Base-by-base conservation (phyloP, 2,888 invertebrate genomes). In the Zhengitettix transpicula region DNA sequence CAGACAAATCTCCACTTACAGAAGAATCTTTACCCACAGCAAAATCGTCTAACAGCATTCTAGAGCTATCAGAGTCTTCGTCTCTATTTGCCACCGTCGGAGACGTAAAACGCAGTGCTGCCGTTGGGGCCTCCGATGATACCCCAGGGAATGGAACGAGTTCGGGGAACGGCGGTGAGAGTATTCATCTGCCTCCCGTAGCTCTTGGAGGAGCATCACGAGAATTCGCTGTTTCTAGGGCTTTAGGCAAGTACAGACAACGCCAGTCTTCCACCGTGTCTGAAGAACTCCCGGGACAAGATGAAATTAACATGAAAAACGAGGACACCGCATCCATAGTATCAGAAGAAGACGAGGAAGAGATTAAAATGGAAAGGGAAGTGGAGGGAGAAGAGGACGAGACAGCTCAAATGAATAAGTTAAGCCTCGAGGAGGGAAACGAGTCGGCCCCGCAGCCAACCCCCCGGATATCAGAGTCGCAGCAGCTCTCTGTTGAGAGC, bases 211-310 rank as follows among this genome's bases (percentile, higher is more conserved):
- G 83, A 17, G 81, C 85, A 15, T 84, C 86, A 11, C 86, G 89
- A 80, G 89, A 89, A 70, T 89, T 89, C 72, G 88, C 89, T 0
- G 89, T 89, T 1, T 89, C 89, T 0, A 75, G 89, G 68, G 89
- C 89, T 1, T 73, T 89, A 40, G 89, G 88, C 40, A 88, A 87
- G 73, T 89, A 88, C 69, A 77, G 89, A 55, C 79, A 87, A 65
- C 77, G 84, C 63, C 84, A 86, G 66, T 85, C 85, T 42, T 82
- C 84, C 15, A 82, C 84, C 16, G 75, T 84, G 56, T 83, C 83
- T 47, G 85, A 86, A 67, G 87, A 86, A 64, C 83, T 82, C 68
- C 28, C 28, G 28, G 28, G 28, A 5, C 28, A 28, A 28, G 28
- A 28, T 28, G 28, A 28, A 28, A 28, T 2, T 28, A 28, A 28